Evolutionary conservation across 2,888 invertebrate genomes (phyloP).

Genomic region (Campaea margaritaria): DNA sequence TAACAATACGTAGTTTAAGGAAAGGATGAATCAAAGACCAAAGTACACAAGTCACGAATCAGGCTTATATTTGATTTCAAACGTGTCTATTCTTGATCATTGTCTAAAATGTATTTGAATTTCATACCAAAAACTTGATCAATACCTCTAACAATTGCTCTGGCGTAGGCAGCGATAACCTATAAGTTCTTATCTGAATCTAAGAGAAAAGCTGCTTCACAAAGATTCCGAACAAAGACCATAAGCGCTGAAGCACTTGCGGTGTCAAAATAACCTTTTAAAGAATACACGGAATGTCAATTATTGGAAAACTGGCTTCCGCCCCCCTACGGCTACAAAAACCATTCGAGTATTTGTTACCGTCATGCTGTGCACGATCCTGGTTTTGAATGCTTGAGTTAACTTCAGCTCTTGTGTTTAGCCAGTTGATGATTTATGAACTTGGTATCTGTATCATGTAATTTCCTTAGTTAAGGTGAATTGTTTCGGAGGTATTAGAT

Average conservation of each 20-base stretch:
- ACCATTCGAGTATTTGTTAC: conserved; percentile 9
- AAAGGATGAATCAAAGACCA: too few species aligned
- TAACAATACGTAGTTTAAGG: too few species aligned
- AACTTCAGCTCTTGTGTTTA: too few species aligned
- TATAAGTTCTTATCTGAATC: conserved; percentile 25
- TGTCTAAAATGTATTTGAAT: not conserved
- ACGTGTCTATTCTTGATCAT: too few species aligned
- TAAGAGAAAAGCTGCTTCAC: conserved; percentile 22
- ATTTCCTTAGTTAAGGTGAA: too few species aligned
- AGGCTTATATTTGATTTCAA: too few species aligned
- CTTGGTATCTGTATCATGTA: too few species aligned
- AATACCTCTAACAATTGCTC: not conserved
- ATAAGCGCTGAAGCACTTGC: conserved; percentile 33
- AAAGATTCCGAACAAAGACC: conserved; percentile 41
- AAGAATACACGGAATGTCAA: conserved; percentile 62
- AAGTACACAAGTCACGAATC: too few species aligned
- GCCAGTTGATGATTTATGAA: too few species aligned
- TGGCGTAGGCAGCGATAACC: conserved; percentile 4
- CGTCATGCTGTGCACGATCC: conserved; percentile 1
- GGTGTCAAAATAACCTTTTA: conserved; percentile 42
- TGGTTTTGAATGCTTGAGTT: not conserved
- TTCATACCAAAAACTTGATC: not conserved
- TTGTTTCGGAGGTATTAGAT: too few species aligned
- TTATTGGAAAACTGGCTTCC: conserved; percentile 50
- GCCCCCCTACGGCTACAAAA: conserved; percentile 17